Conservation (phyloP, 2,888 invertebrate species). For the Osmoderma eremita region DNA sequence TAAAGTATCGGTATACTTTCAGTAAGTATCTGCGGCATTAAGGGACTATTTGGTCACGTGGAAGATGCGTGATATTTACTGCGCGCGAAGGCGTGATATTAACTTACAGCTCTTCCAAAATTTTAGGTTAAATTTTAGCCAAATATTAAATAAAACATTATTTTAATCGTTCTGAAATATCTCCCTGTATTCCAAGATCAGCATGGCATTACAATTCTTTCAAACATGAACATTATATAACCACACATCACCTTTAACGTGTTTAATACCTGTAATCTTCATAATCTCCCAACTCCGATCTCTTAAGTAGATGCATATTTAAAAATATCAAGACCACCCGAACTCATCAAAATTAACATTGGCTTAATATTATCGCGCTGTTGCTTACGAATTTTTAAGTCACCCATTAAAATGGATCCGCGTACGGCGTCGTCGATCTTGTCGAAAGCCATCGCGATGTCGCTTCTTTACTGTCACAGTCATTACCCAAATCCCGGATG, state of each 20-base stretch:
- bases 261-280: no score
- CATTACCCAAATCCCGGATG: slow-evolving; percentile 9
- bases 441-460: no score
- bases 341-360: background rate
- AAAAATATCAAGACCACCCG: slow-evolving; percentile 13
- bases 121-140: no score
- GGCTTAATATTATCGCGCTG: slow-evolving; percentile 1
- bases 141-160: no score
- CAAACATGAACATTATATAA: background rate
- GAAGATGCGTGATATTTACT: no score
- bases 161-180: no score
- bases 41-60: no score
- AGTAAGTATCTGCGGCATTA: background rate
- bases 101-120: no score
- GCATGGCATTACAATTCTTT: no score
- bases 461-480: background rate
- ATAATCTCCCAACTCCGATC: background rate
- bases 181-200: no score
- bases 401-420: slow-evolving; percentile 16
- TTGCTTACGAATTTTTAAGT: slow-evolving; percentile 17
- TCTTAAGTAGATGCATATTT: slow-evolving; percentile 11
- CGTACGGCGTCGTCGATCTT: background rate
- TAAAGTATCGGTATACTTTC: slow-evolving; percentile 16
- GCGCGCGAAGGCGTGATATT: no score
- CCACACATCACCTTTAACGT: slow-evolving; percentile 1